Conservation (phyloP, 2,888 invertebrate species). For the Antheraea yamamai region DNA sequence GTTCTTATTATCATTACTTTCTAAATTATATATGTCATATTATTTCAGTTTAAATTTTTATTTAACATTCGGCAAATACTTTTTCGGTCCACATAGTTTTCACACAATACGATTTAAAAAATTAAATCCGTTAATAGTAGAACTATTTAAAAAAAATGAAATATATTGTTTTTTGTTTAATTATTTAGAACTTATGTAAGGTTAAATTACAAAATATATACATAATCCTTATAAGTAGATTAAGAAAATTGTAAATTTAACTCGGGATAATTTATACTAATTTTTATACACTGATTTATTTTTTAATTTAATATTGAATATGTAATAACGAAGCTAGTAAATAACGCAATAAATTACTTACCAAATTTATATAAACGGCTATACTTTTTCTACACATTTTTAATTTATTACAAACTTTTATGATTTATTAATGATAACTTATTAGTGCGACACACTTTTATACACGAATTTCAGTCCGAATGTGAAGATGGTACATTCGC, state of each 20-base stretch:
- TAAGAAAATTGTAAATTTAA: neutral
- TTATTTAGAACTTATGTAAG: no score
- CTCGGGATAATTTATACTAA: neutral
- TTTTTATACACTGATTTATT: neutral
- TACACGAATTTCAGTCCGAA: slow-evolving; percentile 67
- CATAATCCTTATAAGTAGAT: neutral
- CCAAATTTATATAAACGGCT: slow-evolving; percentile 62
- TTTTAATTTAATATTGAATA: neutral
- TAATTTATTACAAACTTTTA: slow-evolving; percentile 36
- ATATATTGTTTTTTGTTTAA: no score
- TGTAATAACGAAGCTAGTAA: neutral
- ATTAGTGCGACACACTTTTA: slow-evolving; percentile 60
- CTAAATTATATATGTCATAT: neutral
- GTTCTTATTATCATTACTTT: neutral
- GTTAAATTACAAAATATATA: neutral
- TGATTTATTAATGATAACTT: slow-evolving; percentile 44
- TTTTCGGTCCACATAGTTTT: neutral
- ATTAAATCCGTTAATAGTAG: neutral
- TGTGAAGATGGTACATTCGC: slow-evolving; percentile 77
- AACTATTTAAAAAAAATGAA: no score
- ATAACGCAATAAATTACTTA: slow-evolving; percentile 47
- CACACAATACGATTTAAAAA: neutral
- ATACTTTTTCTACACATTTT: slow-evolving; percentile 67
- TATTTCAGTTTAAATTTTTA: neutral
- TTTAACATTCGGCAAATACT: neutral